phyloP scores from a whole-genome alignment of 2,113 vertebrate genomes.

The Panthera uncia region DNA sequence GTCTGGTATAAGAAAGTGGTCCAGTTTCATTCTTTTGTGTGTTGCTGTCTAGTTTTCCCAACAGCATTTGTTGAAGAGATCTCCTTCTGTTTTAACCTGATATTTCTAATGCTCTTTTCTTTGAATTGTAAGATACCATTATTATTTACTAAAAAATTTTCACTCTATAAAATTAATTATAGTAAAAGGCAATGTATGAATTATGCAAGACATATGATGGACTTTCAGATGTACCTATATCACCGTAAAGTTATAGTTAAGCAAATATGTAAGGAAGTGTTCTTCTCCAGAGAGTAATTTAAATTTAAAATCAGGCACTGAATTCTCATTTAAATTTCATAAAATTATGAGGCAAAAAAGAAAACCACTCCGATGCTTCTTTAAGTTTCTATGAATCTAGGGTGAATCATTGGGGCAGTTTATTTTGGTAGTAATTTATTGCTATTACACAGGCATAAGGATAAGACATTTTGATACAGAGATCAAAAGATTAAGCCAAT shows the following conservation, averaged over 20 bases:
- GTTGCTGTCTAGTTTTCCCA: no score
- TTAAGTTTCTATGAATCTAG: neutral
- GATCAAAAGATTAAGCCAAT: neutral
- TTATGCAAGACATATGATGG: neutral
- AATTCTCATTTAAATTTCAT: constrained; percentile 50
- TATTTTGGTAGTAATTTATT: neutral
- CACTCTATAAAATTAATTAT: neutral
- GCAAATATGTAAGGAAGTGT: constrained; percentile 18
- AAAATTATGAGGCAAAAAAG: constrained; percentile 15
- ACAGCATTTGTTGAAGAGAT: neutral
- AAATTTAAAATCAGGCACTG: constrained; percentile 18
- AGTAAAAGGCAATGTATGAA: neutral
- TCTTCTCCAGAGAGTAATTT: constrained; percentile 39
- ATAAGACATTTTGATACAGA: neutral
- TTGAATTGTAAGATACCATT: neutral
- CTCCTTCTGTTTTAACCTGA: neutral
- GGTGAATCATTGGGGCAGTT: neutral
- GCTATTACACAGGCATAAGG: neutral
- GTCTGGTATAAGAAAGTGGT: no score
- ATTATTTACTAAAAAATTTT: neutral
- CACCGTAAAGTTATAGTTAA: constrained; percentile 11
- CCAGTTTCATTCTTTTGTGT: no score
- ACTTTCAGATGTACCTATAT: neutral
- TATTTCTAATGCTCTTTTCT: constrained; percentile 3
- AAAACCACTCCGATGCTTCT: neutral